Evolutionary conservation across 2,113 vertebrate species (phyloP), one percentile per base, ranked within the genome.

Genomic region (Xerus inauris): DNA sequence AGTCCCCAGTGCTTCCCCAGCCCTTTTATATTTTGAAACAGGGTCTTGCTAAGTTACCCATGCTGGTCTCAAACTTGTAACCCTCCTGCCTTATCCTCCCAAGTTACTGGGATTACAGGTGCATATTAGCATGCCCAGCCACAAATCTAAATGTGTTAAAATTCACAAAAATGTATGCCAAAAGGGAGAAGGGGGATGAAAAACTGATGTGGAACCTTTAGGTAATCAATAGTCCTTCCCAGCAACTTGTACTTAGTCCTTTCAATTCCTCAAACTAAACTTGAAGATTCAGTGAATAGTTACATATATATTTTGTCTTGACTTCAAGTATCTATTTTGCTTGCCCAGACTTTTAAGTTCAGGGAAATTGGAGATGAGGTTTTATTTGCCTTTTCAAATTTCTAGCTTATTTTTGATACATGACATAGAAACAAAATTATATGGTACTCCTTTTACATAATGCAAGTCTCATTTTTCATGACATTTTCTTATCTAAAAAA

Each of bases 401-500:
- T 94, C 35, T 80, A 28, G 26, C 73, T 57, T 35, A 26, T 73
- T 79, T 87, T 90, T 67, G 17, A 80, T 13, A 83, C 9, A 40
- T 42, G 47, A 83, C 32, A 75, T 40, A 83, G 57, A 88, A 89
- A 86, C 54, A 94, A 88, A 89, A 81, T 81, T 67, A 47, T 30
- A 59, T 22, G 42, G 67, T 91, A 42, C 0, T 76, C 38, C 17
- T 92, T 71, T 67, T 84, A 87, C 9, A 54, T 72, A 83, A 40
- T 28, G 1, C 62, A 79, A 80, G 59, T 10, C 4, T 16, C 76
- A 92, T 28, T 92, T 94, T 92, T 95, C 93, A 82, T 38, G 30
- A 94, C 45, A 81, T 91, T 89, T 87, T 91, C 64, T 95, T 73
- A 76, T 86, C 49, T 89, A 16, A 92, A 92, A 19, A 91, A 57